Evolutionary conservation across 2,888 invertebrate species (phyloP), one percentile per base, ranked within the genome.

Genomic region (Phymatocera aterrima): DNA sequence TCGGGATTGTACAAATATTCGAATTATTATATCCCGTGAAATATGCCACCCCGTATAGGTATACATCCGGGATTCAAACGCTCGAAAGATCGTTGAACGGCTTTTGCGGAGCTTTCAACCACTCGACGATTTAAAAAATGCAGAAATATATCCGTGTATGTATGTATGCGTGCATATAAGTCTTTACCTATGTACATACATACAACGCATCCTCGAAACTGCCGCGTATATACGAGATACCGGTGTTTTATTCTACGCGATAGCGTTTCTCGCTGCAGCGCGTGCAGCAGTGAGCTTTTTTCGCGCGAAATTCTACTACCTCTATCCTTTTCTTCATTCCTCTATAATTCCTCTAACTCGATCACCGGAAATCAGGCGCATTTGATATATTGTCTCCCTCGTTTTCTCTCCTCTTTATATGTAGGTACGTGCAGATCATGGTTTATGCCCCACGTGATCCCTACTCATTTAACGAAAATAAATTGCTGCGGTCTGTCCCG

Each of bases 401-500:
- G 8, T 8, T 24, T 43, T 24, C 24, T 10, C 1, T 65, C 31
- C 43, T 1, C 21, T 24, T 18, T 18, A 54, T 54, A n/a, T n/a
- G n/a, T n/a, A n/a, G n/a, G n/a, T n/a, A n/a, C n/a, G n/a, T n/a
- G n/a, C n/a, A 51, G 24, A 65, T 43, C 24, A 5, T 68, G 68
- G 40, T 68, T 68, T 68, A 68, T 46, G 43, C 8, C 24, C n/a
- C 15, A 3, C 28, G 12, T 21, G 46, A 40, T 28, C 15, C 68
- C 46, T 46, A 15, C 46, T 40, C 24, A 68, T 68, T 68, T 68
- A 68, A 68, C 43, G 68, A 28, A 46, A 43, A 68, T 68, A 68
- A 68, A 68, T 46, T 15, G 68, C 46, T 46, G 24, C n/a, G 24
- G 68, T 68, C 5, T 60, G 24, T 8, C 5, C 6, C 3, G 60